Conservation (phyloP, 2,113 vertebrate genomes). For the Seriola dumerili region DNA sequence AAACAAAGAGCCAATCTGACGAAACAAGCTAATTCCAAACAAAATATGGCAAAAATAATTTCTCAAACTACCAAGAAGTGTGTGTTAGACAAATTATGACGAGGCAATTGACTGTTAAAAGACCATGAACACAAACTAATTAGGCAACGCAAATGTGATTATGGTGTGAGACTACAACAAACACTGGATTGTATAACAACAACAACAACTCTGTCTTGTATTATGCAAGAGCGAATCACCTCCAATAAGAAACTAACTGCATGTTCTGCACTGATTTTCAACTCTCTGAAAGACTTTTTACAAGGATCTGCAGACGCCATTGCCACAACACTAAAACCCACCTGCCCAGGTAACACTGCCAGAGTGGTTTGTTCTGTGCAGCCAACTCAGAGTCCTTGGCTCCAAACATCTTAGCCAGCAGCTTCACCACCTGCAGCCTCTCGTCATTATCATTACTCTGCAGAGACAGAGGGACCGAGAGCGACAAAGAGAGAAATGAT, state of each 20-base stretch:
- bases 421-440: constrained; percentile 96
- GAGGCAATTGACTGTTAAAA: background rate
- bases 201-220: background rate
- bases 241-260: background rate
- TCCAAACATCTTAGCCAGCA: constrained; percentile 99
- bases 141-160: background rate
- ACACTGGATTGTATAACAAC: background rate
- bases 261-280: background rate
- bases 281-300: background rate
- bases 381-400: constrained; percentile 98
- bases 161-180: background rate
- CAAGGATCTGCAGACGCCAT: background rate
- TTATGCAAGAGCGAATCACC: background rate
- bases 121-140: background rate
- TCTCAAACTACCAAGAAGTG: background rate
- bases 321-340: constrained; percentile 63
- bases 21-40: background rate
- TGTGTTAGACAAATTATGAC: background rate
- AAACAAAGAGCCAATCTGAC: background rate
- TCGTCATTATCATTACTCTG: constrained; percentile 99
- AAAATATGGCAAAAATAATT: background rate
- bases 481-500: constrained; percentile 32
- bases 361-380: constrained; percentile 97
- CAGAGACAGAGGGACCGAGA: constrained; percentile 38
- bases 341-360: constrained; percentile 99